These are phyloP conservation scores for Xestia rhomboidea DNA, from an alignment of 2,888 invertebrate species.

Conservation along the genomic window DNA sequence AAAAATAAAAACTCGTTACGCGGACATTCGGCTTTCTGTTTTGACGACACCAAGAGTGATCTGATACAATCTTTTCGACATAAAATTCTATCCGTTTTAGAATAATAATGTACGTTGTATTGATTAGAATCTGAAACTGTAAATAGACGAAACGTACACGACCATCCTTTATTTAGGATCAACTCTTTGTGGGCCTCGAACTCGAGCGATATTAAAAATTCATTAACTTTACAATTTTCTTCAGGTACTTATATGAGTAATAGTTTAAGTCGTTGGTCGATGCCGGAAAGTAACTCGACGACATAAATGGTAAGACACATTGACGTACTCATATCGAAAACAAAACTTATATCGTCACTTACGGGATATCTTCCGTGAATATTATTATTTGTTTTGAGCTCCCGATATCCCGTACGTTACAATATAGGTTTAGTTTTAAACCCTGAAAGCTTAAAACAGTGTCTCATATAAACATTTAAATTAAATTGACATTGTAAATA, in stretches of 20 bases:
- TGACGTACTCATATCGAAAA: background rate
- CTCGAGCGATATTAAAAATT: background rate
- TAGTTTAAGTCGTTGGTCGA: background rate
- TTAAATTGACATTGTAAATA: background rate
- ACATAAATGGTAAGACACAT: background rate
- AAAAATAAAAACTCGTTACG: slow-evolving; percentile 12
- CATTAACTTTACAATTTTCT: background rate
- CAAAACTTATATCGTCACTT: no score
- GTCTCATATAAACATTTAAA: no score
- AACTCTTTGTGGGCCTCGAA: background rate
- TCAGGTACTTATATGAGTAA: no score
- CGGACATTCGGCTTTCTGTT: background rate
- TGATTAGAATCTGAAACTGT: background rate
- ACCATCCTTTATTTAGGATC: background rate
- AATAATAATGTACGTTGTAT: background rate
- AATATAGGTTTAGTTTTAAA: no score
- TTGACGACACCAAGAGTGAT: background rate
- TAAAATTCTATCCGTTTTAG: background rate
- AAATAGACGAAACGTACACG: background rate
- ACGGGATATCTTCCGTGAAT: no score
- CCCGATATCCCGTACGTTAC: no score
- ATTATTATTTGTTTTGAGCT: no score
- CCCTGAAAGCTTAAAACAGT: no score
- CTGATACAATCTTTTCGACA: background rate
- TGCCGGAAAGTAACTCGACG: background rate